These are phyloP conservation scores for Octodonta nipae DNA, from an alignment of 2,888 invertebrate genomes.

Conservation along the genomic window DNA sequence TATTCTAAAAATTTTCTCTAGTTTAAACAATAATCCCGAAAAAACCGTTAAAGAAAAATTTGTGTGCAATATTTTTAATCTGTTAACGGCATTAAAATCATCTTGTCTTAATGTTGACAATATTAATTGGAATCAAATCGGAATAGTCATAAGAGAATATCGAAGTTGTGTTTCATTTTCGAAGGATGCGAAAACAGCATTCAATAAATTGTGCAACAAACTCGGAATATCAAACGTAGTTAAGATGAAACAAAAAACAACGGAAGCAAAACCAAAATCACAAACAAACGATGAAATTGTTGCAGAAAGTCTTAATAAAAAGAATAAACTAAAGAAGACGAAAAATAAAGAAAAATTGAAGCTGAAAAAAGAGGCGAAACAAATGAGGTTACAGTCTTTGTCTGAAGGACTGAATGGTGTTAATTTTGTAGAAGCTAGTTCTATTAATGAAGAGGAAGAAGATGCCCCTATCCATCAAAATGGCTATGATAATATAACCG, in stretches of 20 bases:
- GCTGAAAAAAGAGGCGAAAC: not conserved
- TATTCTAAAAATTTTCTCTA: slow-evolving; percentile 34
- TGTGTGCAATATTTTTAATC: slow-evolving; percentile 39
- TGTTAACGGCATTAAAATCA: slow-evolving; percentile 41
- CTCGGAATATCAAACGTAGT: not conserved
- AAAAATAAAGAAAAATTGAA: not conserved
- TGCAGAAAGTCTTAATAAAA: not conserved
- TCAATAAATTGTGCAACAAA: slow-evolving; percentile 34
- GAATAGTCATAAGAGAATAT: slow-evolving; percentile 29
- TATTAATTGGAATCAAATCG: slow-evolving; percentile 35
- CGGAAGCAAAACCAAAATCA: too few species aligned
- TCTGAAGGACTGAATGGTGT: too few species aligned
- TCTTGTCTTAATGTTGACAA: slow-evolving; percentile 27
- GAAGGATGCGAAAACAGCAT: slow-evolving; percentile 36
- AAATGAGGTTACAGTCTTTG: not conserved
- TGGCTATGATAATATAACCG: too few species aligned
- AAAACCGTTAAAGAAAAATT: too few species aligned
- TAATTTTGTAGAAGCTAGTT: too few species aligned
- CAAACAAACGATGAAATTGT: too few species aligned
- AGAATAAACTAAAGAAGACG: not conserved
- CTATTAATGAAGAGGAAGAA: too few species aligned
- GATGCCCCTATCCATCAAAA: too few species aligned
- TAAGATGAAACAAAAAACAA: not conserved
- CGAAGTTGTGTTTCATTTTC: slow-evolving; percentile 30
- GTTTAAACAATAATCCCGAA: too few species aligned